A percentile compares a stretch with the other conserved stretches of the same genome.
These are phyloP conservation scores for Leptinotarsa lineolata DNA, from an alignment of 1,140 invertebrate genomes.

Conservation along the genomic window DNA sequence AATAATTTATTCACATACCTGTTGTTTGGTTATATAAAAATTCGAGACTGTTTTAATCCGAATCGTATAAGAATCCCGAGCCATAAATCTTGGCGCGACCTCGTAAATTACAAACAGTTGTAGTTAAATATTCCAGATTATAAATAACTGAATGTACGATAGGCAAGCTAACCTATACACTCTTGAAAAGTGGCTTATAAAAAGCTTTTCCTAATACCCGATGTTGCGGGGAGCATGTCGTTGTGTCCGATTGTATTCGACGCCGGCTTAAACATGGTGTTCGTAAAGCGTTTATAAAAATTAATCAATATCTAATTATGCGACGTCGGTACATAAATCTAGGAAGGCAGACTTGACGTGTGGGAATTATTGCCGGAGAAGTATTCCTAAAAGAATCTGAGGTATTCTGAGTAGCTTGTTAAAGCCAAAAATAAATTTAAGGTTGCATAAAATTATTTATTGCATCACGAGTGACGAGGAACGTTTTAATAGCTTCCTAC, in stretches of 20 bases:
- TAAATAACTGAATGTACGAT: slow-evolving; percentile 54
- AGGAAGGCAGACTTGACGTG: slow-evolving; percentile 16
- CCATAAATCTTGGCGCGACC: slow-evolving; percentile 56
- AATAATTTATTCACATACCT: slow-evolving; percentile 52
- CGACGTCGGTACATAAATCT: slow-evolving; percentile 47
- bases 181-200: slow-evolving; percentile 39
- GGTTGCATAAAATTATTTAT: slow-evolving; percentile 47
- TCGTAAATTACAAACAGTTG: slow-evolving; percentile 58
- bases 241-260: slow-evolving; percentile 41
- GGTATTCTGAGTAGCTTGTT: slow-evolving; percentile 45
- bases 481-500: slow-evolving; percentile 26
- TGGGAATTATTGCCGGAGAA: slow-evolving; percentile 45
- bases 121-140: slow-evolving; percentile 58
- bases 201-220: slow-evolving; percentile 55
- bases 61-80: slow-evolving; percentile 54
- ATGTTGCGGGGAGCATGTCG: slow-evolving; percentile 45
- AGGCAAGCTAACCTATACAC: slow-evolving; percentile 31
- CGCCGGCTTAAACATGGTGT: slow-evolving; percentile 43
- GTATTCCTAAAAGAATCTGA: slow-evolving; percentile 40
- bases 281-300: slow-evolving; percentile 50
- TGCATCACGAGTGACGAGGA: slow-evolving; percentile 31
- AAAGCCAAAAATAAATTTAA: slow-evolving; percentile 42
- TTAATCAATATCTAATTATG: slow-evolving; percentile 55
- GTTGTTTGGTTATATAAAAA: slow-evolving; percentile 53
- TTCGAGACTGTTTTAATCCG: slow-evolving; percentile 53